Base-by-base conservation (phyloP, 2,888 invertebrate genomes). In the Branchellion lobata region DNA sequence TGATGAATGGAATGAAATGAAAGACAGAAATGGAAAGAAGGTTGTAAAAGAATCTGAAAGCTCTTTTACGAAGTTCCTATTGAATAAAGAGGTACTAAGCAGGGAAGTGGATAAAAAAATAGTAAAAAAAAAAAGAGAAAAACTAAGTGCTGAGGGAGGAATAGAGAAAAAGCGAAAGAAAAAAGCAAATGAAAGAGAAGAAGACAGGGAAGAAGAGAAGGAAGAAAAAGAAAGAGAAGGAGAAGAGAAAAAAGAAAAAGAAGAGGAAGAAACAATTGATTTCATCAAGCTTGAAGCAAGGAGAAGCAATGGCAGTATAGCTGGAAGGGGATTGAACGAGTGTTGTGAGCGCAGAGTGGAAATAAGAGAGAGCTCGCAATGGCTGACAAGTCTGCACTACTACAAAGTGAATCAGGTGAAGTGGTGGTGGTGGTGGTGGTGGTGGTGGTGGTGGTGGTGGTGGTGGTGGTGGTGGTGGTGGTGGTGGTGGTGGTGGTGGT, bases 361-460 rank as follows among this genome's bases (percentile, higher is more conserved):
- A 24, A 57, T 57, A 8, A 3, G 24, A 24, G 61, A 57, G 11
- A 18, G 61, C 21, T 8, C 11, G 0, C 34, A 33, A 1, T 65
- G 61, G 77, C 36, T 77, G 11, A 57, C 57, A 34, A 65, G 24
- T n/a, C 18, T 77, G 24, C 31, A 57, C 31, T 77, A 77, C 40
- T 77, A 77, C 36, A 61, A 77, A n/a, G 18, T 77, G n/a, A 77
- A 77, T 24, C 77, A 77, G 77, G 77, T 77, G 31, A 1, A 33
- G 47, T 1, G 53, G 24, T 31, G 36, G n/a, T 71, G n/a, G 29
- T 29, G 31, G n/a, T 71, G 29, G 29, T 27, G 21, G 71, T 71
- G 29, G 8, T 8, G 3, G 71, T 8, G 71, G 8, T 27, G 29
- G 29, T 33, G n/a, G 34, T 29, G 21, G 34, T n/a, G 29, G 8